Percentiles rank a stretch among this genome's conserved stretches.
phyloP scores from a whole-genome alignment of 2,113 vertebrate species.

The Notarius quadriscutis region DNA sequence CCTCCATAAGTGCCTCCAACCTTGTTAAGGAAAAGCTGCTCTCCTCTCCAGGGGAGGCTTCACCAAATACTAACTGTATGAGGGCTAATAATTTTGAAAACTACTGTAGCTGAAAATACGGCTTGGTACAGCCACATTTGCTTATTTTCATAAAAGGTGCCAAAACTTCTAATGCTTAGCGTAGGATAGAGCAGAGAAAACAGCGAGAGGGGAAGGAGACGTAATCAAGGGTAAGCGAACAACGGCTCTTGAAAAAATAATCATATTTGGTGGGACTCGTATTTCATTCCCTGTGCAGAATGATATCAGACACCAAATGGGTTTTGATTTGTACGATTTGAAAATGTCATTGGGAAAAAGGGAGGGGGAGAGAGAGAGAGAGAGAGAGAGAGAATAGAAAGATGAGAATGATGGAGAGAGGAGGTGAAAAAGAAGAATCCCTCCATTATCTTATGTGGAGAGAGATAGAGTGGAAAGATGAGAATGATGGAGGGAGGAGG shows the following conservation, averaged over 20 bases:
- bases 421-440: background rate
- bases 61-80: background rate
- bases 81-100: background rate
- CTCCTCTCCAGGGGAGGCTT: background rate
- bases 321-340: background rate
- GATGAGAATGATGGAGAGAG: background rate
- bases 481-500: background rate
- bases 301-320: background rate
- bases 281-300: background rate
- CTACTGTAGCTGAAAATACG: background rate
- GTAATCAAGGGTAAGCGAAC: background rate
- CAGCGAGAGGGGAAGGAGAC: background rate
- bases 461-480: background rate
- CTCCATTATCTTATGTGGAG: background rate
- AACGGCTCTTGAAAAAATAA: background rate
- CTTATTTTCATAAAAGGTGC: background rate
- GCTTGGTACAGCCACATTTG: background rate
- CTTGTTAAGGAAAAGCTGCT: too few species aligned
- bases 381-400: conserved; percentile 26
- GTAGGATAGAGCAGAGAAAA: background rate
- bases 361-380: conserved; percentile 10
- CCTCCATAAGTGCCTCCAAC: background rate
- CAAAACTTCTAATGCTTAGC: background rate
- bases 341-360: background rate
- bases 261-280: background rate